Evolutionary conservation across 1,140 invertebrate genomes (phyloP).

Genomic region (honey bee (Apis mellifera)): Amel_HAv3.1 CM009933.2:6376001-6376500

Average conservation of each 20-base stretch:
- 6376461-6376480: slow-evolving; percentile 6
- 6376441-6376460: neutral
- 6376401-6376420: neutral
- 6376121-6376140: neutral
- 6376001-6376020: neutral
- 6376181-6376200: too few species aligned
- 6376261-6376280: too few species aligned
- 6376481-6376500: slow-evolving; percentile 26
- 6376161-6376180: too few species aligned
- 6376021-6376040: neutral
- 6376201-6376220: neutral
- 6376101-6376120: neutral
- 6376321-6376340: neutral
- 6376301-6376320: neutral
- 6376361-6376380: neutral
- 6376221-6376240: neutral
- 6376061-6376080: neutral
- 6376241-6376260: neutral
- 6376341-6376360: neutral
- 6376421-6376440: neutral
- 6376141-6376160: too few species aligned
- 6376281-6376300: neutral
- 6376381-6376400: neutral
- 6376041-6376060: slow-evolving; percentile 31
- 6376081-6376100: neutral